These are phyloP conservation scores for Stegastes partitus DNA, from an alignment of 2,113 vertebrate genomes.

Conservation along the genomic window DNA sequence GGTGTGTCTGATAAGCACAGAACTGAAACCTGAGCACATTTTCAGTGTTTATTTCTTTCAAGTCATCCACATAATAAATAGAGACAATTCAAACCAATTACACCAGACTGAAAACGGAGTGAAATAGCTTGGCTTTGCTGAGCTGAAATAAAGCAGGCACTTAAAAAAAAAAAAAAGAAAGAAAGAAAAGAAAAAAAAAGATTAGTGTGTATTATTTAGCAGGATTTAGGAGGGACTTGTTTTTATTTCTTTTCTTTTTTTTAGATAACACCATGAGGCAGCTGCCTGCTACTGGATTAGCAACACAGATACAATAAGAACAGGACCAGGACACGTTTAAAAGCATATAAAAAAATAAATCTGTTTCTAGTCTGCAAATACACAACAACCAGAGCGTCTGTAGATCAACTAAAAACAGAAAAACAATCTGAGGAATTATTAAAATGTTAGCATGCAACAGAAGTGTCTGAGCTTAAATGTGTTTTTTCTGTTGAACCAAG, in stretches of 20 bases:
- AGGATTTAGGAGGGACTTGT: constrained; percentile 42
- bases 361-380: constrained; percentile 44
- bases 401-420: constrained; percentile 14
- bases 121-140: constrained; percentile 61
- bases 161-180: constrained; percentile 46
- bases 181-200: constrained; percentile 31
- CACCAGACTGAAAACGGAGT: constrained; percentile 64
- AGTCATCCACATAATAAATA: constrained; percentile 86
- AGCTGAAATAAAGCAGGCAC: constrained; percentile 71
- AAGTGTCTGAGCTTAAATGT: constrained; percentile 30
- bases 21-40: constrained; percentile 43
- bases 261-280: constrained; percentile 47
- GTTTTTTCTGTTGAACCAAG: constrained; percentile 11
- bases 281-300: constrained; percentile 52
- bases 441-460: constrained; percentile 64
- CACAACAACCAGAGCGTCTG: constrained; percentile 33
- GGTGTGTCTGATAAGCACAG: neutral
- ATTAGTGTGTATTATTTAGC: constrained; percentile 62
- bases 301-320: constrained; percentile 40
- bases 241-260: neutral
- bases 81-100: constrained; percentile 78
- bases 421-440: constrained; percentile 35
- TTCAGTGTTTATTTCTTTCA: constrained; percentile 83
- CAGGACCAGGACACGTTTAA: constrained; percentile 47
- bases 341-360: constrained; percentile 67